phyloP scores from a whole-genome alignment of 1,140 invertebrate species.

The Phenacoccus solenopsis region DNA sequence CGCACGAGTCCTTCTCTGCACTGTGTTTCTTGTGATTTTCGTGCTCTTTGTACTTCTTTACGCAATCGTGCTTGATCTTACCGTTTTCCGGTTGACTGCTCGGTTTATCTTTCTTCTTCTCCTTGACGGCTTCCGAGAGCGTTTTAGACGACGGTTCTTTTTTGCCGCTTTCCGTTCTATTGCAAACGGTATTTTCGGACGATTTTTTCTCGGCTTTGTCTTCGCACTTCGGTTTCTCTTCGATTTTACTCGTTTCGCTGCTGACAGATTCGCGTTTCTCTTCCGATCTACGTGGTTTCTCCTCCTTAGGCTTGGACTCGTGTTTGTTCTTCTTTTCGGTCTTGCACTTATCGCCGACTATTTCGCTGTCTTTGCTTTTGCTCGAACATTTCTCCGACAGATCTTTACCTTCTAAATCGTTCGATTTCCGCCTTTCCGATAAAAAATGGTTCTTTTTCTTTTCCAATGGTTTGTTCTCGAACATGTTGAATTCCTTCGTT shows the following conservation, averaged over 20 bases:
- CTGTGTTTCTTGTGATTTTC: slow-evolving; percentile 26
- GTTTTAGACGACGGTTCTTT: slow-evolving; percentile 28
- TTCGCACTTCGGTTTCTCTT: slow-evolving; percentile 28
- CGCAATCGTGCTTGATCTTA: slow-evolving; percentile 30
- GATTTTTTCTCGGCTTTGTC: slow-evolving; percentile 26
- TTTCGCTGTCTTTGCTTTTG: slow-evolving; percentile 25
- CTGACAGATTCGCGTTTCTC: slow-evolving; percentile 23
- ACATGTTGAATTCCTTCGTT: slow-evolving; percentile 23
- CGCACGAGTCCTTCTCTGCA: slow-evolving; percentile 20
- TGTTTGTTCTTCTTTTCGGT: slow-evolving; percentile 21
- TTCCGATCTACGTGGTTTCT: slow-evolving; percentile 29
- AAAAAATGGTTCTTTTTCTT: slow-evolving; percentile 19
- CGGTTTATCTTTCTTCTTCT: slow-evolving; percentile 28
- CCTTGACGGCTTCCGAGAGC: slow-evolving; percentile 29
- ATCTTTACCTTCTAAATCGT: slow-evolving; percentile 22
- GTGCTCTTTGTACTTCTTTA: slow-evolving; percentile 27
- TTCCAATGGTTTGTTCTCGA: slow-evolving; percentile 21
- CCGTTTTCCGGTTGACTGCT: slow-evolving; percentile 28
- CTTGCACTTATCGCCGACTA: background rate
- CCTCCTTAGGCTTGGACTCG: slow-evolving; percentile 29
- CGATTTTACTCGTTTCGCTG: slow-evolving; percentile 21
- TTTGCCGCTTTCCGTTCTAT: slow-evolving; percentile 25
- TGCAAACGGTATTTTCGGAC: slow-evolving; percentile 23
- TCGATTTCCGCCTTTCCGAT: slow-evolving; percentile 21
- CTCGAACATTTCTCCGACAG: slow-evolving; percentile 18